phyloP scores from a whole-genome alignment of 2,888 invertebrate species.

The Caenorhabditis sp. region DNA sequence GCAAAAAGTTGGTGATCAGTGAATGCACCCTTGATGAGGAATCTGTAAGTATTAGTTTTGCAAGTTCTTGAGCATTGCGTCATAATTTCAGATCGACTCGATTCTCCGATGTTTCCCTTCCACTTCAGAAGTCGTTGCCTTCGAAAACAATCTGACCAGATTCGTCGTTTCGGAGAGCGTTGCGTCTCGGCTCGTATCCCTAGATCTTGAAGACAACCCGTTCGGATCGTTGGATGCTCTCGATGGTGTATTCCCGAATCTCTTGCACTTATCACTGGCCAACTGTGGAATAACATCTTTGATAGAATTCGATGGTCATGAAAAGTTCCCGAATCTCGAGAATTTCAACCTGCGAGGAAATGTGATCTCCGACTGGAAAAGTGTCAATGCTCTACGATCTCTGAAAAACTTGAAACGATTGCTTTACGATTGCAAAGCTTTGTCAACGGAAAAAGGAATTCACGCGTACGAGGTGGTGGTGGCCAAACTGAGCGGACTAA shows the following conservation, averaged over 20 bases:
- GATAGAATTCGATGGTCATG: slow-evolving; percentile 16
- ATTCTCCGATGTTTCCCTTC: slow-evolving; percentile 58
- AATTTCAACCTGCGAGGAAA: slow-evolving; percentile 65
- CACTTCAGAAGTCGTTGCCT: slow-evolving; percentile 57
- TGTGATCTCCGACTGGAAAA: slow-evolving; percentile 58
- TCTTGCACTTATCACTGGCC: slow-evolving; percentile 58
- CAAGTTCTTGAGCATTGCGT: background rate
- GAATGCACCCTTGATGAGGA: slow-evolving; percentile 57
- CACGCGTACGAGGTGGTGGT: slow-evolving; percentile 68
- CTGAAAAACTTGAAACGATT: slow-evolving; percentile 58
- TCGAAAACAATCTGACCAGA: slow-evolving; percentile 59
- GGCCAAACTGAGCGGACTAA: slow-evolving; percentile 69
- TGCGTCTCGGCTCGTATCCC: slow-evolving; percentile 46
- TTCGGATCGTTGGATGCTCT: slow-evolving; percentile 55
- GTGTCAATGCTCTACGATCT: slow-evolving; percentile 59
- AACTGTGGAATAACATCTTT: slow-evolving; percentile 60
- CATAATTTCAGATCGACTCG: slow-evolving; percentile 54
- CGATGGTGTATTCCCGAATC: slow-evolving; percentile 50
- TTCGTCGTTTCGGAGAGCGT: slow-evolving; percentile 33
- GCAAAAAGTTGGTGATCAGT: slow-evolving; percentile 64
- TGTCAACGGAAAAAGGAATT: slow-evolving; percentile 65
- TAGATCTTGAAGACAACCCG: slow-evolving; percentile 71
- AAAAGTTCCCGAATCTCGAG: slow-evolving; percentile 62
- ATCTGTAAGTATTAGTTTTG: slow-evolving; percentile 41
- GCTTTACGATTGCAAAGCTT: slow-evolving; percentile 60